Percentiles rank a stretch among this genome's conserved stretches.
These are phyloP conservation scores for Leptestheria dahalacensis DNA, from an alignment of 1,140 invertebrate genomes.

Conservation along the genomic window DNA sequence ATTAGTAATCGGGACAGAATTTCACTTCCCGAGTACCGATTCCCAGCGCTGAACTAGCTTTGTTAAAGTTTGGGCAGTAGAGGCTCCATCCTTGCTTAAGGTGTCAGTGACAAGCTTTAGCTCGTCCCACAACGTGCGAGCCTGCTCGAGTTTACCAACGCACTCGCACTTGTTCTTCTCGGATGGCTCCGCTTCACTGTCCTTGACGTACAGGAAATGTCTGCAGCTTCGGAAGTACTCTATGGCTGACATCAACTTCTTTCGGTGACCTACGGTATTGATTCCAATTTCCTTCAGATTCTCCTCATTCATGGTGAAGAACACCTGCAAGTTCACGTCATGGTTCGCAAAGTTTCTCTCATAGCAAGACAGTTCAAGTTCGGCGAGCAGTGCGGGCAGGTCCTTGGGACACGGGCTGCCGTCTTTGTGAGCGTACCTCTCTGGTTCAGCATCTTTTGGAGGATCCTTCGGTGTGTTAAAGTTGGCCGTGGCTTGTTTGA, in stretches of 20 bases:
- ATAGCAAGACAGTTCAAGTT: neutral
- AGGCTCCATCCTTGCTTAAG: too few relatives aligned
- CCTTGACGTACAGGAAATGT: too few relatives aligned
- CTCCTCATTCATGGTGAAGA: slow-evolving; percentile 3
- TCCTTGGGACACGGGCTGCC: neutral
- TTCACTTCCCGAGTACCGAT: too few relatives aligned
- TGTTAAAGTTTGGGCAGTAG: too few relatives aligned
- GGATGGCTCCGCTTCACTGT: too few relatives aligned
- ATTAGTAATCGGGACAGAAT: too few relatives aligned
- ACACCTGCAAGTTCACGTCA: slow-evolving; percentile 2
- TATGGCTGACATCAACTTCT: slow-evolving; percentile 3
- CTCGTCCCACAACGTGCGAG: too few relatives aligned
- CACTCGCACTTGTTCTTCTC: neutral
- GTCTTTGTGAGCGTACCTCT: neutral
- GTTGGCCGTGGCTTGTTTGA: slow-evolving; percentile 6
- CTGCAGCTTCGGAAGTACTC: neutral
- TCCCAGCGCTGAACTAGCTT: too few relatives aligned
- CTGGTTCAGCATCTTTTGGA: neutral
- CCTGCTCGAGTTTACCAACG: too few relatives aligned
- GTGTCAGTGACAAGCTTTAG: too few relatives aligned
- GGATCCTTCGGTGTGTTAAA: neutral
- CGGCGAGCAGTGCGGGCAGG: neutral
- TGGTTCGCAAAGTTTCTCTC: neutral
- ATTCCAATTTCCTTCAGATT: slow-evolving; percentile 1
- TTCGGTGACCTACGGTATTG: neutral